phyloP scores from a whole-genome alignment of 2,113 vertebrate species.

The Lonchura striata region DNA sequence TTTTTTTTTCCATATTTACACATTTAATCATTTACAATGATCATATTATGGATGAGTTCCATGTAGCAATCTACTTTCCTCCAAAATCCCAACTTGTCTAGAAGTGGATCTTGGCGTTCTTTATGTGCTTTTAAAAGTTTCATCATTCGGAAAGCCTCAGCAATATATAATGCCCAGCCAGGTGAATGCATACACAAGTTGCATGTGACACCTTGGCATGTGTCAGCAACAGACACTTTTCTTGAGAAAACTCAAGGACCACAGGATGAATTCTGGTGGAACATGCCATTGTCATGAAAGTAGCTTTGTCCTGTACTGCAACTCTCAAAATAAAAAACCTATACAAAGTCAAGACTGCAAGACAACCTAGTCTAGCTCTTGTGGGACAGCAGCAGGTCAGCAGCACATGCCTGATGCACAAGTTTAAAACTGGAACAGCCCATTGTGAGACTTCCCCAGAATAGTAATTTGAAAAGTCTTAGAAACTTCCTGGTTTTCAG shows the following conservation, averaged over 20 bases:
- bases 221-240: not conserved
- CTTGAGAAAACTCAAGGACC: not conserved
- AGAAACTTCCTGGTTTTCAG: not conserved
- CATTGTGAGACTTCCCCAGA: not conserved
- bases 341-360: not conserved
- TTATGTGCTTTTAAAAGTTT: not conserved
- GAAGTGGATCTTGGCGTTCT: not conserved
- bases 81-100: not conserved
- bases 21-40: not conserved
- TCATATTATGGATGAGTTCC: not conserved
- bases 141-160: not conserved
- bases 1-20: not conserved
- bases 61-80: not conserved
- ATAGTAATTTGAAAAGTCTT: not conserved
- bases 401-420: not conserved
- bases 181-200: not conserved
- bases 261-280: not conserved
- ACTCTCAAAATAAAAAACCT: not conserved
- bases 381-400: not conserved
- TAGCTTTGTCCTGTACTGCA: not conserved
- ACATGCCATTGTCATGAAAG: not conserved
- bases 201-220: not conserved
- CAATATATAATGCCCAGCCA: not conserved
- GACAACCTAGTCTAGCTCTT: not conserved
- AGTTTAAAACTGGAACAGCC: not conserved